Conservation (phyloP, 2,888 invertebrate species). For the Ctenicera cuprea region DNA sequence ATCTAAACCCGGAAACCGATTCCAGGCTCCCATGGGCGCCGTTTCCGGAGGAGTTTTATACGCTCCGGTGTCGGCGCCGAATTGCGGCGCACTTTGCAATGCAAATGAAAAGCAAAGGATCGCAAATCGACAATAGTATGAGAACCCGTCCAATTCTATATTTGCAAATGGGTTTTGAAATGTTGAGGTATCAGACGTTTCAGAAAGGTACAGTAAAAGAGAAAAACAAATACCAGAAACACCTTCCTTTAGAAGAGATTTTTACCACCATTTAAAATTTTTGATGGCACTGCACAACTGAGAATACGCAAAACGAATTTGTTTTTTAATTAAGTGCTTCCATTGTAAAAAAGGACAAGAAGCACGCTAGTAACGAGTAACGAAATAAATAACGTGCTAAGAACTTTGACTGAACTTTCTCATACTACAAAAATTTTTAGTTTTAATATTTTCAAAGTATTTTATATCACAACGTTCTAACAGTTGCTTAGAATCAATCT, state of each 20-base stretch:
- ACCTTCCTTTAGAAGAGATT: conserved; percentile 31
- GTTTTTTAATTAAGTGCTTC: too few species aligned
- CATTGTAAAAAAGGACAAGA: too few species aligned
- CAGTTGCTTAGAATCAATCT: too few species aligned
- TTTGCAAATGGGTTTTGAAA: conserved; percentile 69
- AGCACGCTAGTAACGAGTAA: too few species aligned
- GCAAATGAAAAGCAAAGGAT: conserved; percentile 73
- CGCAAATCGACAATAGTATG: conserved; percentile 71
- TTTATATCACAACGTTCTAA: too few species aligned
- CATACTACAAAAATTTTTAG: too few species aligned
- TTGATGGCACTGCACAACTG: too few species aligned
- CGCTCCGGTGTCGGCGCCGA: conserved; percentile 68
- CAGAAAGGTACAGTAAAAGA: conserved; percentile 37
- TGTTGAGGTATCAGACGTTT: conserved; percentile 57
- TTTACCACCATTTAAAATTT: conserved; percentile 16
- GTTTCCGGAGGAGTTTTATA: conserved; percentile 70
- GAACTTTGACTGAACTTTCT: too few species aligned
- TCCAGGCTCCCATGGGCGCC: conserved; percentile 70
- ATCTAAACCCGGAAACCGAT: conserved; percentile 73
- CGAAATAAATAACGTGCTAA: too few species aligned
- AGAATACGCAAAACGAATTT: too few species aligned
- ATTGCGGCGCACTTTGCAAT: conserved; percentile 72
- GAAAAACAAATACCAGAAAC: conserved; percentile 38
- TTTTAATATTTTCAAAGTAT: too few species aligned
- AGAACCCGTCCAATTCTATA: conserved; percentile 69